Percentiles rank a stretch among this genome's conserved stretches.
Conservation (phyloP, 2,888 invertebrate species). For the Zygogramma bicolorata region DNA sequence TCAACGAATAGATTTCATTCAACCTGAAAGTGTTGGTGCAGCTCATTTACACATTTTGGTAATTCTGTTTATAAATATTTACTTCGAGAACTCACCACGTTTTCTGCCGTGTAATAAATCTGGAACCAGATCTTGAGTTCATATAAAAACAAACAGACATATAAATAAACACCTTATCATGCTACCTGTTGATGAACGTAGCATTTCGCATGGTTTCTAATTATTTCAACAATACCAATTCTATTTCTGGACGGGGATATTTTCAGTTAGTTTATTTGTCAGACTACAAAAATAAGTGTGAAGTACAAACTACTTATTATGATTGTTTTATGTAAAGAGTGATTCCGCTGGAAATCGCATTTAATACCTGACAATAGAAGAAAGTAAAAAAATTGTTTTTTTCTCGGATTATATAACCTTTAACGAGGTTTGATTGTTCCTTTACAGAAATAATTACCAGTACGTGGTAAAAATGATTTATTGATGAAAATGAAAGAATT, state of each 20-base stretch:
- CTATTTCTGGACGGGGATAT: not conserved
- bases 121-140: not conserved
- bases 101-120: not conserved
- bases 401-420: too few relatives aligned
- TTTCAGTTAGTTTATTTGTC: not conserved
- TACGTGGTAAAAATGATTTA: too few relatives aligned
- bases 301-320: constrained; percentile 9
- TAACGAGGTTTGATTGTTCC: too few relatives aligned
- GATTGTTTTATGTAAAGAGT: not conserved
- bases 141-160: not conserved
- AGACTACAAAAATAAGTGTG: not conserved
- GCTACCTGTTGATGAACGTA: not conserved
- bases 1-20: not conserved
- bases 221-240: constrained; percentile 1
- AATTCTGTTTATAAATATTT: not conserved
- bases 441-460: too few relatives aligned
- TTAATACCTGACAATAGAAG: not conserved
- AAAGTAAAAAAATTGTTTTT: not conserved
- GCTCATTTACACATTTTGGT: not conserved
- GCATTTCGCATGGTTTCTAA: not conserved
- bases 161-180: not conserved
- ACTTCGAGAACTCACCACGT: not conserved
- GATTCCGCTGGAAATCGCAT: not conserved
- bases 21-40: too few relatives aligned
- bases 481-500: too few relatives aligned